Conservation (phyloP, 2,888 invertebrate genomes). For the Hylaea fasciaria region DNA sequence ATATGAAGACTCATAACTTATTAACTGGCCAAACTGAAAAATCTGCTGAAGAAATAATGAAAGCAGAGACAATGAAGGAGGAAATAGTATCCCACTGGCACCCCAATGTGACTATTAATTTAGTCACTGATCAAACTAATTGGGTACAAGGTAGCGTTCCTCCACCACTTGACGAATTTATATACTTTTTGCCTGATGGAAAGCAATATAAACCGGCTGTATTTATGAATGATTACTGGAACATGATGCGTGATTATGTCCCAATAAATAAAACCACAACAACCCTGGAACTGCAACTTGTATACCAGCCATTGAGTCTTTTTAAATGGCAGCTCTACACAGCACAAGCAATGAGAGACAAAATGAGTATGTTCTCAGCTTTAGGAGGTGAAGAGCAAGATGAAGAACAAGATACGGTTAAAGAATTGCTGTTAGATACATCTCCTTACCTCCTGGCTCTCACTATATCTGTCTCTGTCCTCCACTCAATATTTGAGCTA, state of each 20-base stretch:
- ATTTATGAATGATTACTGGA: constrained; percentile 99
- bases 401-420: constrained; percentile 94
- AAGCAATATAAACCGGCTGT: constrained; percentile 96
- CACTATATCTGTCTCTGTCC: constrained; percentile 95
- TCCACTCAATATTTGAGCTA: constrained; percentile 99
- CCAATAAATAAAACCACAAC: constrained; percentile 95
- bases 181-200: constrained; percentile 94
- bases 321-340: constrained; percentile 99
- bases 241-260: constrained; percentile 96
- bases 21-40: constrained; percentile 95
- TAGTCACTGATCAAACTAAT: constrained; percentile 97
- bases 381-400: constrained; percentile 90
- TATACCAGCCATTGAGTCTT: constrained; percentile 95
- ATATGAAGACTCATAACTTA: constrained; percentile 95
- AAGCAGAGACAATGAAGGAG: constrained; percentile 90
- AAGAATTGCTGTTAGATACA: constrained; percentile 98
- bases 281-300: constrained; percentile 88
- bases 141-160: constrained; percentile 97
- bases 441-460: constrained; percentile 97
- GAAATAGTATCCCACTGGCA: constrained; percentile 99
- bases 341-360: constrained; percentile 96
- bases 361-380: constrained; percentile 90
- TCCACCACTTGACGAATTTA: constrained; percentile 95
- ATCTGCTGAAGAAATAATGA: constrained; percentile 90
- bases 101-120: constrained; percentile 97